Evolutionary conservation across 1,140 invertebrate genomes (phyloP).

Genomic region (Leptinotarsa lineolata): DNA sequence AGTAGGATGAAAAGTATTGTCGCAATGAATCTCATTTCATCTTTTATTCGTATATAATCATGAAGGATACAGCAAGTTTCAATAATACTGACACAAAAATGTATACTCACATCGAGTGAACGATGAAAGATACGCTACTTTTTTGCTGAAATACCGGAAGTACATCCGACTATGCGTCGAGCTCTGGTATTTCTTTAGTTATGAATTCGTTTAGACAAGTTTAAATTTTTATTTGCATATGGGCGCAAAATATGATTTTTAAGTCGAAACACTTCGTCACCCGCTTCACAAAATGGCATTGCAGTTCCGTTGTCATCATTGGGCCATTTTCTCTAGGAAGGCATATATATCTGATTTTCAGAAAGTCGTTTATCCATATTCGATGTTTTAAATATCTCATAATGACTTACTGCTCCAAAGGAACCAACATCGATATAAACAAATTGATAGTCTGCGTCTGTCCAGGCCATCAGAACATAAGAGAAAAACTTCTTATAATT

Average conservation of each 20-base stretch:
- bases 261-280: not conserved
- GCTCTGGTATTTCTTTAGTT: constrained; percentile 57
- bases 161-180: constrained; percentile 55
- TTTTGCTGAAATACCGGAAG: constrained; percentile 47
- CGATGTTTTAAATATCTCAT: constrained; percentile 44
- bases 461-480: constrained; percentile 57
- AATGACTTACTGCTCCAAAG: constrained; percentile 51
- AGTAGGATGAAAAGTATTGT: too few relatives aligned
- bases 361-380: not conserved
- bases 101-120: constrained; percentile 45
- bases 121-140: constrained; percentile 51
- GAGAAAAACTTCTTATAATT: constrained; percentile 56
- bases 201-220: constrained; percentile 45
- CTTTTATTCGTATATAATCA: not conserved
- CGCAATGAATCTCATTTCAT: not conserved
- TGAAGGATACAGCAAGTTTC: not conserved
- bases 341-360: constrained; percentile 38
- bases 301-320: too few relatives aligned
- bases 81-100: constrained; percentile 33
- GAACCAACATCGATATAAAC: constrained; percentile 54
- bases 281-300: too few relatives aligned
- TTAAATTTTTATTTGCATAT: not conserved
- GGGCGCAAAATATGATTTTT: not conserved
- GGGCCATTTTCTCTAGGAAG: constrained; percentile 33
- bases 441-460: constrained; percentile 57